These are phyloP conservation scores for Microvelia longipes DNA, from an alignment of 1,140 invertebrate species.

Conservation along the genomic window DNA sequence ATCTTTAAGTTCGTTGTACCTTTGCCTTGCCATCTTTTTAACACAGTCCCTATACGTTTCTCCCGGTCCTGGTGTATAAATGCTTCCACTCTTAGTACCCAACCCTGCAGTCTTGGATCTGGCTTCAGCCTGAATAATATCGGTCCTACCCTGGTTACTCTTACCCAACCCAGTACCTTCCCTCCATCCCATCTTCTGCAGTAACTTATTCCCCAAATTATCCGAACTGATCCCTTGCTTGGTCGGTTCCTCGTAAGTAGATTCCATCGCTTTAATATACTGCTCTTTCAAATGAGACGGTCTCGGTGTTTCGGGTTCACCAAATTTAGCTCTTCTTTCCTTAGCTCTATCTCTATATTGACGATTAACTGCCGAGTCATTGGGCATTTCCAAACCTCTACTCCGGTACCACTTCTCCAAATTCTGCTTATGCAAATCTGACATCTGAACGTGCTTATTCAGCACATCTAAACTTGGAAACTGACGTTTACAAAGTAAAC, in stretches of 20 bases:
- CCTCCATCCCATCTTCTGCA: constrained; percentile 98
- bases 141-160: constrained; percentile 80
- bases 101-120: constrained; percentile 52
- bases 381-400: constrained; percentile 35
- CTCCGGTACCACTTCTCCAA: constrained; percentile 48
- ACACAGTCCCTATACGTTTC: constrained; percentile 82
- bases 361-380: constrained; percentile 34
- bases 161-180: constrained; percentile 89
- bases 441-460: constrained; percentile 79
- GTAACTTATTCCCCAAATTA: constrained; percentile 79
- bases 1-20: constrained; percentile 52
- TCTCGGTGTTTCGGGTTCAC: constrained; percentile 64
- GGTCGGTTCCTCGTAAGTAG: constrained; percentile 47
- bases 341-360: constrained; percentile 90
- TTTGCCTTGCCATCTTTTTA: constrained; percentile 74
- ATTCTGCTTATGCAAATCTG: constrained; percentile 91
- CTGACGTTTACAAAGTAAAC: constrained; percentile 86
- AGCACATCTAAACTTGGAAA: constrained; percentile 80
- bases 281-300: constrained; percentile 52
- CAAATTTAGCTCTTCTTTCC: constrained; percentile 86
- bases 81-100: constrained; percentile 53
- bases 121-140: constrained; percentile 64
- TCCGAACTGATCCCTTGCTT: constrained; percentile 62
- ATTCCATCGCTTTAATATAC: constrained; percentile 41
- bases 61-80: constrained; percentile 51